Evolutionary conservation across 1,140 invertebrate genomes (phyloP), one percentile per base, ranked within the genome.

Genomic region (Drosophila repleta): DNA sequence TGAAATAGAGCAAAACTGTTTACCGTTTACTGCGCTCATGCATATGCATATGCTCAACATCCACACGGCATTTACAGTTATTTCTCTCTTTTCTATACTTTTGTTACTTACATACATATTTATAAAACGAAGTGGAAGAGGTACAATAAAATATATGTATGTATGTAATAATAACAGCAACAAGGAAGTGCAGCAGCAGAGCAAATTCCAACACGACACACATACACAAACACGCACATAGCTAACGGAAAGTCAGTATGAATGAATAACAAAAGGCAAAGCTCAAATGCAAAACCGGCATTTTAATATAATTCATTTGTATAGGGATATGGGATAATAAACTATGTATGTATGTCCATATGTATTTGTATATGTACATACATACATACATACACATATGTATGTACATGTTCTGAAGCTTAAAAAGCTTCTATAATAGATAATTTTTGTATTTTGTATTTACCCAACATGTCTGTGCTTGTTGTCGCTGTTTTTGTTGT

Each of bases 391-490:
- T 29, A 8, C 6, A 29, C 29, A 10, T 29, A 11, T 35, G 21
- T 55, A 51, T 57, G 11, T 57, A n/a, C 24, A 53, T 48, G 51
- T 35, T 52, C 39, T 29, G 20, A 46, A 52, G 11, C 41, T 60
- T 49, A 48, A 62, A 48, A 62, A 68, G 43, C 49, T 68, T 61
- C 65, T 62, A 68, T 48, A 73, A 67, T 72, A 53, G 63, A 49
- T 46, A 55, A 60, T 67, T 57, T 49, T 43, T 43, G 15, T 41
- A 17, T 64, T 64, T 64, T 76, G 70, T 82, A 87, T 85, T 85
- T 85, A 85, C 82, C 82, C 82, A 85, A 87, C 82, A 85, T 85
- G 74, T 87, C 81, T 88, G 82, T 63, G 57, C 53, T 56, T 66
- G 41, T 53, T 74, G 56, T 62, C 32, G 24, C 29, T 21, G 18